phyloP scores from a whole-genome alignment of 2,113 vertebrate genomes.

The Scolopax mira region DNA sequence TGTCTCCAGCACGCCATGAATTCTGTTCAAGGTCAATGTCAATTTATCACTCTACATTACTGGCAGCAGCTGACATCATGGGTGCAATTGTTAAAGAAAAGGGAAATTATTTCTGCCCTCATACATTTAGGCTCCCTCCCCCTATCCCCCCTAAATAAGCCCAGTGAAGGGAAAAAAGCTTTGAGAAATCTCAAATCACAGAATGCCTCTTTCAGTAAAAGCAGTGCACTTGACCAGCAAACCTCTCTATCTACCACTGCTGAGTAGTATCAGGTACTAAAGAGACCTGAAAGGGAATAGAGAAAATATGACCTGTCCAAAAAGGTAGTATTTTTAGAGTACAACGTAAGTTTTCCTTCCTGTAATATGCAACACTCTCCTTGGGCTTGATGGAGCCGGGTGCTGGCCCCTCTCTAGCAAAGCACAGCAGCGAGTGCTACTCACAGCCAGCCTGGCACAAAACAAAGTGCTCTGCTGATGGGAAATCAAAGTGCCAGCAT shows the following conservation, averaged over 20 bases:
- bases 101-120: slow-evolving; percentile 59
- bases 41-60: slow-evolving; percentile 52
- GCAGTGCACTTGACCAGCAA: neutral
- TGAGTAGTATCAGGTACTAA: neutral
- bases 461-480: neutral
- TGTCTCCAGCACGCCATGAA: slow-evolving; percentile 32
- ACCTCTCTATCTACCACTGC: neutral
- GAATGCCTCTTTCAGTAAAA: neutral
- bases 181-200: neutral
- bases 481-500: neutral
- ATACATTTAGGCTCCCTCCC: slow-evolving; percentile 1
- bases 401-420: neutral
- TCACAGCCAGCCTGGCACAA: neutral
- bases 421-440: neutral
- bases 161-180: neutral
- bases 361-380: neutral
- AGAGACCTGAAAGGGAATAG: neutral
- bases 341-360: neutral
- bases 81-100: slow-evolving; percentile 53
- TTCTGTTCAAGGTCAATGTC: slow-evolving; percentile 67
- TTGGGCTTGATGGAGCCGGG: neutral
- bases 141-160: neutral
- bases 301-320: neutral
- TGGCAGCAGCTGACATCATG: slow-evolving; percentile 52
- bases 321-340: neutral